Conservation (phyloP, 2,113 vertebrate genomes). For the Xiphorhynchus elegans region DNA sequence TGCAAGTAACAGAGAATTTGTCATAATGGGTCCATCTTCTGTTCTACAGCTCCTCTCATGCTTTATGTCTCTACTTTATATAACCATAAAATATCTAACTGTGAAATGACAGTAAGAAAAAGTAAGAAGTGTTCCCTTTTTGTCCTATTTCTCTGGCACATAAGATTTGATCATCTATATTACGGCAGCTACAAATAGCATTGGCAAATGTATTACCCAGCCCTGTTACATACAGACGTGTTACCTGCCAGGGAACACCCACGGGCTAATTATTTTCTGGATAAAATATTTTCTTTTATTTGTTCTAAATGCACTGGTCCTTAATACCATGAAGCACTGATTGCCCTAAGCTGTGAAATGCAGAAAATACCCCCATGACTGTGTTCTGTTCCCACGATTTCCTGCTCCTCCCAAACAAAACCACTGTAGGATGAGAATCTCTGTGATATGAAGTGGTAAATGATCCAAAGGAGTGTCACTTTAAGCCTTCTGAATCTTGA, state of each 20-base stretch:
- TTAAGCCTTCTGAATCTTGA: not conserved
- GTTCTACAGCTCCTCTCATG: constrained; percentile 1
- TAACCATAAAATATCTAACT: constrained; percentile 9
- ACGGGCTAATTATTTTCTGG: not conserved
- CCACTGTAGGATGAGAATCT: not conserved
- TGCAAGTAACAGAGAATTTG: not conserved
- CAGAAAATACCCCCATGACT: not conserved
- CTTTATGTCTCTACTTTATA: constrained; percentile 1
- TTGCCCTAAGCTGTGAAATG: not conserved
- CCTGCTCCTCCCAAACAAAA: not conserved
- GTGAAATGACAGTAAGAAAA: not conserved
- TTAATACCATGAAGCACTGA: not conserved
- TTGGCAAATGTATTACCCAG: not conserved
- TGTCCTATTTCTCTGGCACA: not conserved
- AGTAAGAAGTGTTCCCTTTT: not conserved
- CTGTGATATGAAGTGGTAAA: not conserved
- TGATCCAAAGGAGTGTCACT: not conserved
- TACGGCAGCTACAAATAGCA: not conserved
- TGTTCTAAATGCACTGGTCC: not conserved
- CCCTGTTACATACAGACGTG: not conserved
- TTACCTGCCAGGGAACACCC: not conserved
- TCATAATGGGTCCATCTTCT: not conserved
- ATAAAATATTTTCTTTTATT: not conserved
- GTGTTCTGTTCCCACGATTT: not conserved
- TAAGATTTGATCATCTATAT: not conserved